A percentile compares a stretch with the other conserved stretches of the same genome.
Conservation (phyloP, 2,113 vertebrate species). For the Antechinus flavipes region DNA sequence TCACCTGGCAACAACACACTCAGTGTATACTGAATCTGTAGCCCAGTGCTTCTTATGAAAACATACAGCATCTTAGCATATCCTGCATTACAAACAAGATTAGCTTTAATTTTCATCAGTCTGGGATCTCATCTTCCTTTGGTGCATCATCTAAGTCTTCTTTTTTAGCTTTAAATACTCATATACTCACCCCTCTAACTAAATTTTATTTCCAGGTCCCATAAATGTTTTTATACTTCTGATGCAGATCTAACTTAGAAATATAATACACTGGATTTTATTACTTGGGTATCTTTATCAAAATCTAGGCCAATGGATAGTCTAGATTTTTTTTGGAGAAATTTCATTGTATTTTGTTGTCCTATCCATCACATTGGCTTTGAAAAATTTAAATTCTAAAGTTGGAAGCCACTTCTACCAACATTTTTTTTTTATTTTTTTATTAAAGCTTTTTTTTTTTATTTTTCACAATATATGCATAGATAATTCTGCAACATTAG, state of each 20-base stretch:
- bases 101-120: background rate
- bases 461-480: too few relatives aligned
- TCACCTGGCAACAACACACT: background rate
- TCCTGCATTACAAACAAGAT: background rate
- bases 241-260: background rate
- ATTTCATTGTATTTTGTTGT: background rate
- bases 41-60: background rate
- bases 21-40: too few relatives aligned
- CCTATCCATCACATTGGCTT: background rate
- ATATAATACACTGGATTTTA: background rate
- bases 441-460: too few relatives aligned
- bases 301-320: background rate
- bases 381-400: background rate
- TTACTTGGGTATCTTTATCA: background rate
- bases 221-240: background rate
- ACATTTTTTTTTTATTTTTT: background rate
- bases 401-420: background rate
- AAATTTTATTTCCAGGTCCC: background rate
- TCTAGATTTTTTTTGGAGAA: background rate
- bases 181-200: background rate
- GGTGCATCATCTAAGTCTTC: background rate
- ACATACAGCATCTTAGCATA: background rate
- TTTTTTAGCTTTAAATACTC: background rate
- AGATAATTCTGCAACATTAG: too few relatives aligned
- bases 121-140: background rate